phyloP scores from a whole-genome alignment of 2,113 vertebrate genomes.

The Labeo catla region DNA sequence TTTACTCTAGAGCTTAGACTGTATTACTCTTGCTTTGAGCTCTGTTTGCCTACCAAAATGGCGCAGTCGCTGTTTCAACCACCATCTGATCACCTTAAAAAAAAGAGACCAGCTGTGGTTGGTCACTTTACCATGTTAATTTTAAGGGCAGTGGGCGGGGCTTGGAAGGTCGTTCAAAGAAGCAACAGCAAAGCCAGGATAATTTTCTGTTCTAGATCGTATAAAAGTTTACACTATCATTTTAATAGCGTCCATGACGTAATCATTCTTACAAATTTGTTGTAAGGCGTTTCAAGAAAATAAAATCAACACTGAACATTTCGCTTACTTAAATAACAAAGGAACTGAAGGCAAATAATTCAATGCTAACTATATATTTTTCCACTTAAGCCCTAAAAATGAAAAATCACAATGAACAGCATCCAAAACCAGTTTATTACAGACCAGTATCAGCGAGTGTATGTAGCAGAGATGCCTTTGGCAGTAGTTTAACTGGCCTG shows the following conservation, averaged over 20 bases:
- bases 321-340: too few species aligned
- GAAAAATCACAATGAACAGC: neutral
- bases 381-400: neutral
- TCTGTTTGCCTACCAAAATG: constrained; percentile 3
- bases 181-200: neutral
- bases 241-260: neutral
- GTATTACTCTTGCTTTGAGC: neutral
- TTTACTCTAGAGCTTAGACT: neutral
- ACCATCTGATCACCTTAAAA: neutral
- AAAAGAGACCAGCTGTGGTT: neutral
- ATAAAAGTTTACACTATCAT: neutral
- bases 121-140: neutral
- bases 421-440: neutral
- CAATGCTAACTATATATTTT: too few species aligned
- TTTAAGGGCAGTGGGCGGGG: neutral
- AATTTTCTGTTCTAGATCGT: neutral
- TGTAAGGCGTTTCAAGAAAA: too few species aligned
- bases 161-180: neutral
- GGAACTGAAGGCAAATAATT: too few species aligned
- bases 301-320: too few species aligned
- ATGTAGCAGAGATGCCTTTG: too few species aligned
- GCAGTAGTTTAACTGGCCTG: too few species aligned
- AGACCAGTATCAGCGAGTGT: too few species aligned
- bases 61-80: neutral
- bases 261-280: neutral